Evolutionary conservation across 2,113 vertebrate species (phyloP).

Genomic region (Eurypyga helias): DNA sequence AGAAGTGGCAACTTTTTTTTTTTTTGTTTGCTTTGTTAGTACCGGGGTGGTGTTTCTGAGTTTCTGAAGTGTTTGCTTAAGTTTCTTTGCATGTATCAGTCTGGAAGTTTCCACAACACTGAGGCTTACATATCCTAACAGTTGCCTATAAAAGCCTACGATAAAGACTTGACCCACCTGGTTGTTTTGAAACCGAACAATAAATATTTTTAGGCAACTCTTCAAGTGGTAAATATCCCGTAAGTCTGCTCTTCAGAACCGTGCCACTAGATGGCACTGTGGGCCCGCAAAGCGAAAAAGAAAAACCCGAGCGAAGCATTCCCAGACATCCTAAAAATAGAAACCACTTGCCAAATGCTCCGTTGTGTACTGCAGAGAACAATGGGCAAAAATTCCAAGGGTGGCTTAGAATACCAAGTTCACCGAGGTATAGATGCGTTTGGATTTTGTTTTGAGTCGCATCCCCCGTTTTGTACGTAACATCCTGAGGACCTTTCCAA

Average conservation of each 20-base stretch:
- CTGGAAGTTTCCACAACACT: not conserved
- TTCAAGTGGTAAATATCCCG: not conserved
- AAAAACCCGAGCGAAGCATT: not conserved
- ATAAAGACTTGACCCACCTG: not conserved
- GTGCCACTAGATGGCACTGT: conserved; percentile 62
- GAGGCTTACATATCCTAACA: not conserved
- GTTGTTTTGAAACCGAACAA: not conserved
- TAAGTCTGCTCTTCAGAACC: not conserved
- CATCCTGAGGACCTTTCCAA: not conserved
- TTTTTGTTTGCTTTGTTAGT: too few relatives aligned
- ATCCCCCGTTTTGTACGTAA: fast-evolving
- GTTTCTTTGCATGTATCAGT: not conserved
- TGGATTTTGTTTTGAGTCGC: not conserved
- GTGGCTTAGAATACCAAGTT: not conserved
- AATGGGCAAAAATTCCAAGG: conserved; percentile 16
- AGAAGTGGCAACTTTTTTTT: not conserved
- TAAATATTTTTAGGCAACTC: not conserved
- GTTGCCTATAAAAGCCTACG: fast-evolving
- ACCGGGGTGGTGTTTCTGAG: not conserved
- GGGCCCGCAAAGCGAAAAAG: not conserved
- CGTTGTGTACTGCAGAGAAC: not conserved
- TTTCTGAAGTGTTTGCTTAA: not conserved
- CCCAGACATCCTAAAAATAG: conserved; percentile 56
- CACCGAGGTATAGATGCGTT: not conserved
- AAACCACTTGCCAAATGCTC: not conserved